Evolutionary conservation across 2,113 vertebrate species (phyloP).

Genomic region (Mus spicilegus): DNA sequence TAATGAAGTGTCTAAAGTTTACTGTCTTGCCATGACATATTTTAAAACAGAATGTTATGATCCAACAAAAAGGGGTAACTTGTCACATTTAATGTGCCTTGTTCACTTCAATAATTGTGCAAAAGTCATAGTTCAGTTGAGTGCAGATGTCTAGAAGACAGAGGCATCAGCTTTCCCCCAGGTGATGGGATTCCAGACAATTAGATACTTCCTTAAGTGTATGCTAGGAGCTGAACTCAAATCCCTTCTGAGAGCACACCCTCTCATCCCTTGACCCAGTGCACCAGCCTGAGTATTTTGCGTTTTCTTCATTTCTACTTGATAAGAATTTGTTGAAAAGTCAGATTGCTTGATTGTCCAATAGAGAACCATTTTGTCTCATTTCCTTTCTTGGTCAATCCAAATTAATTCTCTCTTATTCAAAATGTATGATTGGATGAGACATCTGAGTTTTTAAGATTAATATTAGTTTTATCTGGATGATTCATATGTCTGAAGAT

Average conservation of each 20-base stretch:
- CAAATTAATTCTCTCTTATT: constrained; percentile 17
- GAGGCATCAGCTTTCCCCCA: not conserved
- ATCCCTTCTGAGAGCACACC: not conserved
- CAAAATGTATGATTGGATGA: not conserved
- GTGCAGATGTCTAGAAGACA: not conserved
- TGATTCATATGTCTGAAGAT: not conserved
- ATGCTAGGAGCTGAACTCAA: not conserved
- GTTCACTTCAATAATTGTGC: not conserved
- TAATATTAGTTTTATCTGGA: not conserved
- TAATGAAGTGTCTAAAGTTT: not conserved
- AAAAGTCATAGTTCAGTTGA: no score
- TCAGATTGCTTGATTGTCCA: not conserved
- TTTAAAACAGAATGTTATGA: not conserved
- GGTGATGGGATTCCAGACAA: not conserved
- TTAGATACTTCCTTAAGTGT: not conserved
- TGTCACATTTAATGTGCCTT: not conserved
- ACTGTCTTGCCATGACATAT: not conserved
- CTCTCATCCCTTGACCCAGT: not conserved
- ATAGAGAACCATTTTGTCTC: not conserved
- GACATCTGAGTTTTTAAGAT: constrained; percentile 5
- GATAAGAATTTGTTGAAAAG: not conserved
- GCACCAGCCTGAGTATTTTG: not conserved
- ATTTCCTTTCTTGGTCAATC: not conserved
- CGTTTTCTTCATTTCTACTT: not conserved
- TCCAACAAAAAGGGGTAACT: not conserved